Evolutionary conservation across 1,140 invertebrate species (phyloP).

Genomic region (Laupala kohalensis): DNA sequence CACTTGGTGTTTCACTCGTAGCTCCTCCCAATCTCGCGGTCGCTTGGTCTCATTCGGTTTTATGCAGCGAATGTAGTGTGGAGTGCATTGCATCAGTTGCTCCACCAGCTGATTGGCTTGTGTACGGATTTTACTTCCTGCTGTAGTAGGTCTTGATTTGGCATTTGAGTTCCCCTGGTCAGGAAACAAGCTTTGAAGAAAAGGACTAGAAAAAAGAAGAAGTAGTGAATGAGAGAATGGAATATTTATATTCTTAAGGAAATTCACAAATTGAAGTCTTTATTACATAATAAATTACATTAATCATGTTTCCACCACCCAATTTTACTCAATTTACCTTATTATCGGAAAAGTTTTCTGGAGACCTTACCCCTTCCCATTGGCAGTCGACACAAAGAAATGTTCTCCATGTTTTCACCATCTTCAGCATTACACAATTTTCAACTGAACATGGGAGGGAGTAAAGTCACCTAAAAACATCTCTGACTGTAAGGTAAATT

Average conservation of each 20-base stretch:
- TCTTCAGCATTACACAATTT: too few species aligned
- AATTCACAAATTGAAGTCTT: too few species aligned
- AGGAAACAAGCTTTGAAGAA: conserved; percentile 49
- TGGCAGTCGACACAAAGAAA: too few species aligned
- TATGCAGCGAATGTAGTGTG: conserved; percentile 63
- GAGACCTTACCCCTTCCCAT: too few species aligned
- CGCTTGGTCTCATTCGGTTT: conserved; percentile 67
- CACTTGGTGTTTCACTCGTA: conserved; percentile 48
- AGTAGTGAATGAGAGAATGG: background rate
- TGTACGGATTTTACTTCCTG: conserved; percentile 57
- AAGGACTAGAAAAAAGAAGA: conserved; percentile 31
- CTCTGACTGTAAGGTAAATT: too few species aligned
- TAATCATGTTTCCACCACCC: too few species aligned
- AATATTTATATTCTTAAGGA: too few species aligned
- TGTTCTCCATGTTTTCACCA: too few species aligned
- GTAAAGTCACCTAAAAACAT: too few species aligned
- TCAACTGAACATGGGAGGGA: too few species aligned
- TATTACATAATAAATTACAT: too few species aligned
- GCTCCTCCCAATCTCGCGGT: conserved; percentile 55
- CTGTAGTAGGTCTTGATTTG: conserved; percentile 54
- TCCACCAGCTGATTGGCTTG: conserved; percentile 59
- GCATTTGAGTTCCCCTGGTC: conserved; percentile 37
- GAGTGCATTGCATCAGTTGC: conserved; percentile 56
- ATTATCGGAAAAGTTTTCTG: too few species aligned
- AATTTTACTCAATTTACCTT: background rate